phyloP scores from a whole-genome alignment of 2,888 invertebrate genomes.

The Sinodicranocentrus sp. region DNA sequence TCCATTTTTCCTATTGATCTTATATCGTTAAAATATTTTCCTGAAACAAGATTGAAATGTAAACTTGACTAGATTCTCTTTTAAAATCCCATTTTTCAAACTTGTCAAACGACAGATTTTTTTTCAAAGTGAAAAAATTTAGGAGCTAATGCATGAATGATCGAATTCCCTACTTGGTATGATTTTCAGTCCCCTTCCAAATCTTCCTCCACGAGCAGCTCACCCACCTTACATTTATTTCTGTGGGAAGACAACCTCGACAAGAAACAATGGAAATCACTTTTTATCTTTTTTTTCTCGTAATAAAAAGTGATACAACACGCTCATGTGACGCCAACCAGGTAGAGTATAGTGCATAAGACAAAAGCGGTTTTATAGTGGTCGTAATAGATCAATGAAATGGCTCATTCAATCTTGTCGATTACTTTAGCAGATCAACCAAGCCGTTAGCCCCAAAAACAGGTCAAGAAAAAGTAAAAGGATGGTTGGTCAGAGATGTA shows the following conservation, averaged over 20 bases:
- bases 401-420: slow-evolving; percentile 14
- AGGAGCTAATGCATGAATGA: not conserved
- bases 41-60: slow-evolving; percentile 52
- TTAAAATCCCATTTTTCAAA: slow-evolving; percentile 58
- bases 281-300: not conserved
- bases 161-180: not conserved
- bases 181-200: slow-evolving; percentile 10
- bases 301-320: not conserved
- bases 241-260: not conserved
- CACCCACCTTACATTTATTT: not conserved
- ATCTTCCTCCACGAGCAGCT: not conserved
- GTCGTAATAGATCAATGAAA: slow-evolving; percentile 4
- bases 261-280: slow-evolving; percentile 56
- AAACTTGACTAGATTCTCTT: slow-evolving; percentile 37
- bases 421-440: slow-evolving; percentile 1
- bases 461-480: not conserved
- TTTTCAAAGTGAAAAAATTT: slow-evolving; percentile 13
- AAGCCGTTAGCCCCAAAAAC: not conserved
- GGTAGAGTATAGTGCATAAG: too few species aligned
- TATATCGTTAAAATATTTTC: not conserved
- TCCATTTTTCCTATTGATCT: not conserved
- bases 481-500: not conserved
- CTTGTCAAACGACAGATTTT: slow-evolving; percentile 34
- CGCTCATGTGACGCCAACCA: too few species aligned
- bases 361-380: not conserved